These are phyloP conservation scores for Bibio marci DNA, from an alignment of 2,888 invertebrate species.

Conservation along the genomic window DNA sequence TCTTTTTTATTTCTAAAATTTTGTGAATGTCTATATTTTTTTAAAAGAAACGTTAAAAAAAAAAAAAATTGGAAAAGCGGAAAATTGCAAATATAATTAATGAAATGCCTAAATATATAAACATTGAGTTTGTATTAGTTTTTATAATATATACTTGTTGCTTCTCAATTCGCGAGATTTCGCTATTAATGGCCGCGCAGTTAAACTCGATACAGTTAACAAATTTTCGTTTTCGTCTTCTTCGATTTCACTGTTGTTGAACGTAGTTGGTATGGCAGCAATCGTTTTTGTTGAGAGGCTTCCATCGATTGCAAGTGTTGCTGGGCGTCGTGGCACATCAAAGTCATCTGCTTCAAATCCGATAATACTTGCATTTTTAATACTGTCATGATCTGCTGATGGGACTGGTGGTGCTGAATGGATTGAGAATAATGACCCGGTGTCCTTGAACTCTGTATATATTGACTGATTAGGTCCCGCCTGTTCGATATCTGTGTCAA, in stretches of 20 bases:
- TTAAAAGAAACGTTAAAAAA: too few species aligned
- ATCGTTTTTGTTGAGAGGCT: conserved; percentile 13
- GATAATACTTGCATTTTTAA: conserved; percentile 8
- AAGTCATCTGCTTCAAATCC: conserved; percentile 9
- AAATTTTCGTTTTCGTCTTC: conserved; percentile 54
- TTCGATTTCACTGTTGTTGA: conserved; percentile 30
- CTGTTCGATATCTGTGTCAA: too few species aligned
- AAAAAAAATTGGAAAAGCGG: background rate
- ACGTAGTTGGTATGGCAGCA: conserved; percentile 31
- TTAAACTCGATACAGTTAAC: conserved; percentile 53
- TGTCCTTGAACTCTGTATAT: too few species aligned
- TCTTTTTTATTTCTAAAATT: too few species aligned
- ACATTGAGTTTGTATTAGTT: too few species aligned
- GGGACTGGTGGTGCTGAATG: conserved; percentile 46
- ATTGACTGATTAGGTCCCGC: too few species aligned
- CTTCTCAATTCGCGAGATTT: conserved; percentile 42
- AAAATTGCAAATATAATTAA: background rate
- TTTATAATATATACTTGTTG: conserved; percentile 4
- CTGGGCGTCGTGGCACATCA: background rate
- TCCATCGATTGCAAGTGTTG: conserved; percentile 2
- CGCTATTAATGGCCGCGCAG: conserved; percentile 52
- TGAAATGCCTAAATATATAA: background rate
- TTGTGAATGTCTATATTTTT: too few species aligned
- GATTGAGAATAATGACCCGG: conserved; percentile 46
- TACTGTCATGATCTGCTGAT: conserved; percentile 26